A percentile compares a stretch with the other conserved stretches of the same genome.
Conservation (phyloP, 2,888 invertebrate species). For the Drosophila conformis region DNA sequence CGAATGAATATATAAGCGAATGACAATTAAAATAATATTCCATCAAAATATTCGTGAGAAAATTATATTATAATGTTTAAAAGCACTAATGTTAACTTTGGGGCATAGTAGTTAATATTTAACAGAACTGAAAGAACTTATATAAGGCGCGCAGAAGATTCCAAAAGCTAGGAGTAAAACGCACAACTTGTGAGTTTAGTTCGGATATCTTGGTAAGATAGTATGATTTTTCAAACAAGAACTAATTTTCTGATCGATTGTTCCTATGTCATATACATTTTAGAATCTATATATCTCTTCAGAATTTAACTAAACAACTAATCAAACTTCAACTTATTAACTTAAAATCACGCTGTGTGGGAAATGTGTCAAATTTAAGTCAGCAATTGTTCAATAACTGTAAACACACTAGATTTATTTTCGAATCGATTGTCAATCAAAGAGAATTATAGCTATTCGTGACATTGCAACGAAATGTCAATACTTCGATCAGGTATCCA, state of each 20-base stretch:
- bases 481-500: not conserved
- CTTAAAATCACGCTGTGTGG: not conserved
- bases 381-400: not conserved
- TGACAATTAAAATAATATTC: not conserved
- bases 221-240: not conserved
- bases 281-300: not conserved
- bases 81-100: too few species aligned
- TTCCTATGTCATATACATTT: not conserved
- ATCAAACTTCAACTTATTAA: not conserved
- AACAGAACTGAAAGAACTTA: not conserved
- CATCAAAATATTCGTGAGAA: not conserved
- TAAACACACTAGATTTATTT: not conserved
- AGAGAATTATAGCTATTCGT: not conserved
- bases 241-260: not conserved
- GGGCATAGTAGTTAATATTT: not conserved
- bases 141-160: not conserved
- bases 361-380: not conserved
- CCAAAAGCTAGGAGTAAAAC: too few species aligned
- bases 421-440: not conserved
- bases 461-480: not conserved
- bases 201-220: not conserved
- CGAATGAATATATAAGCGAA: not conserved
- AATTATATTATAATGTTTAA: not conserved
- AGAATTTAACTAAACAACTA: not conserved
- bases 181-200: not conserved